Evolutionary conservation across 2,113 vertebrate genomes (phyloP), one percentile per base, ranked within the genome.

Genomic region (Fulmarus glacialis): DNA sequence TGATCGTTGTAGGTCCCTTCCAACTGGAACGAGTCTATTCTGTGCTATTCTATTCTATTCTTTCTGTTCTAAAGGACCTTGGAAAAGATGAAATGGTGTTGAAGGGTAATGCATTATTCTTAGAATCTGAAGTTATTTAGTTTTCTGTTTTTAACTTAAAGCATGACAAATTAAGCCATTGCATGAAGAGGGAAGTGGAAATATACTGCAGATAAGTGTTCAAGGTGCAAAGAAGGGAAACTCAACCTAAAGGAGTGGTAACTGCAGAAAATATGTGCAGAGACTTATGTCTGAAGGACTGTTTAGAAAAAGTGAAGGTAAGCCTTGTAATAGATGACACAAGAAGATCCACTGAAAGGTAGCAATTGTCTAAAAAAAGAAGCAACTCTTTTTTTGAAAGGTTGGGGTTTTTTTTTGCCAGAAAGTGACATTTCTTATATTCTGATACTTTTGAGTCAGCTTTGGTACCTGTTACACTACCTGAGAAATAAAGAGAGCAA

Each of bases 1-100:
- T 36, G 19, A 12, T 68, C 0, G 0, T 14, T 60, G 36, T 42
- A 43, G 7, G n/a, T 42, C 8, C 21, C 19, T 78, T 70, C 55
- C 45, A 74, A 7, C 40, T 88, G 47, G 16, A 84, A 50, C 22
- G n/a, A 34, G 34, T 9, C 64, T 64, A 9, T 63, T 24, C n/a
- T 30, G 7, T 64, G 42, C 16, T 60, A 4, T 58, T 20, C 38
- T 40, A 2, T 34, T 52, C 50, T 81, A 1, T 27, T 30, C 27
- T 68, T 32, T 74, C 22, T 64, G 2, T 78, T 78, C 47, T 86
- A 23, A 23, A 47, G 45, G 11, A 47, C 71, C 86, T 88, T 36
- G 29, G 18, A 80, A 58, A 70, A 21, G 4, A 15, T 21, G 38
- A 50, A 60, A 36, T 38, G 15, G 3, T 67, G 29, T 83, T 56